Evolutionary conservation across 2,797 vertebrate genomes (phyloP).

Genomic region (Pangasius djambal): DNA sequence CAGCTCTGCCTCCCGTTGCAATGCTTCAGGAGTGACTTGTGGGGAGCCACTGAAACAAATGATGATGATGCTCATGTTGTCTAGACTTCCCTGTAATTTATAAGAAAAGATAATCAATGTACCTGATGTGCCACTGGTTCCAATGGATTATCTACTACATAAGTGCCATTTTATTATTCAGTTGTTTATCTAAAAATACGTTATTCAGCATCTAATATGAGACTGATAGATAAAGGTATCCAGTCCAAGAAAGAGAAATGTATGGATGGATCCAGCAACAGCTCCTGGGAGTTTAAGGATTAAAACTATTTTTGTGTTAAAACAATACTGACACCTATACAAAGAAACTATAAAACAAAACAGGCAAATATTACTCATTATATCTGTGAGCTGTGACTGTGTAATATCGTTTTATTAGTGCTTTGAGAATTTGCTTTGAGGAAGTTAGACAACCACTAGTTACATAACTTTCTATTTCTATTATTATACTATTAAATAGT

Average conservation of each 20-base stretch:
- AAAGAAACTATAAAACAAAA: neutral
- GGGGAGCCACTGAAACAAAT: conserved; percentile 81
- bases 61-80: conserved; percentile 85
- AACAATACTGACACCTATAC: neutral
- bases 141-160: neutral
- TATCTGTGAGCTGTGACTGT: neutral
- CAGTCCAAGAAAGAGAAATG: neutral
- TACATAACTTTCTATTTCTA: neutral
- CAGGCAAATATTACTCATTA: neutral
- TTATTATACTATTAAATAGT: neutral
- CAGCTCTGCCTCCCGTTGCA: conserved; percentile 74
- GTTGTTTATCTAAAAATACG: neutral
- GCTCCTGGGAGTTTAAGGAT: neutral
- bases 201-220: neutral
- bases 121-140: neutral
- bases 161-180: neutral
- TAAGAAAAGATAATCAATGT: neutral
- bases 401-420: neutral
- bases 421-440: neutral
- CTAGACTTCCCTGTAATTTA: conserved; percentile 80
- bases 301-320: too few relatives aligned
- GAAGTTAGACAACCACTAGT: neutral
- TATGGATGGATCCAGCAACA: neutral
- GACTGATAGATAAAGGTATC: neutral
- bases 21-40: conserved; percentile 74